phyloP scores from a whole-genome alignment of 2,113 vertebrate genomes.

The Tonatia bakeri region DNA sequence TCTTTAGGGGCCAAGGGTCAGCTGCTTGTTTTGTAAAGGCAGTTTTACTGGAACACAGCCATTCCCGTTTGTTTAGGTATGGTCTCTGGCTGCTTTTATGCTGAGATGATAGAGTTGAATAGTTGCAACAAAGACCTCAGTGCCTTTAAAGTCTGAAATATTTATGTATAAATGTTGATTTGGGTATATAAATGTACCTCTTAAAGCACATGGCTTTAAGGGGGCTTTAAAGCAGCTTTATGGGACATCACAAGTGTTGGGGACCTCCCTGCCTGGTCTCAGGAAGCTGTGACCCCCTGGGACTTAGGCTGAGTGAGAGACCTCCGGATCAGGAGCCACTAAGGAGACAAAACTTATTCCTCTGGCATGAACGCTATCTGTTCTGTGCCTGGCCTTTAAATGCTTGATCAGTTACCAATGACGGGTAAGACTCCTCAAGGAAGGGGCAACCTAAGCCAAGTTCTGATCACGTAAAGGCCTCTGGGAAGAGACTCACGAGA shows the following conservation, averaged over 20 bases:
- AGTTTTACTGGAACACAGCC: background rate
- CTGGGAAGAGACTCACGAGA: no score
- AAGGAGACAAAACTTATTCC: no score
- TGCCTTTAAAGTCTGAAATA: conserved; percentile 1
- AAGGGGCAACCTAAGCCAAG: no score
- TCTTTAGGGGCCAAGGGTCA: background rate
- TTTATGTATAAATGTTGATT: background rate
- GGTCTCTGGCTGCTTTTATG: background rate
- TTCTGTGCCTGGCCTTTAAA: no score
- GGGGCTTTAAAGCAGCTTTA: background rate
- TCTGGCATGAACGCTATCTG: no score
- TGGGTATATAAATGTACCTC: background rate
- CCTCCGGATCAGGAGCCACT: no score
- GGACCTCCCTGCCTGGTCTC: no score
- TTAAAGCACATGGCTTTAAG: background rate
- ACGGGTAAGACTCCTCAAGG: no score
- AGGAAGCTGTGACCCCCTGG: no score
- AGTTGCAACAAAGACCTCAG: background rate
- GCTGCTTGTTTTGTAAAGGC: conserved; percentile 18
- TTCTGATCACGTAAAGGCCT: no score
- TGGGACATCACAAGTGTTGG: background rate
- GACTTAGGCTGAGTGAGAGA: no score
- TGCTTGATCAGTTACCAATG: no score
- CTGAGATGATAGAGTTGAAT: background rate
- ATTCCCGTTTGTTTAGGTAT: background rate